Conservation (phyloP, 2,888 invertebrate species). For the Shargacucullia verbasci region DNA sequence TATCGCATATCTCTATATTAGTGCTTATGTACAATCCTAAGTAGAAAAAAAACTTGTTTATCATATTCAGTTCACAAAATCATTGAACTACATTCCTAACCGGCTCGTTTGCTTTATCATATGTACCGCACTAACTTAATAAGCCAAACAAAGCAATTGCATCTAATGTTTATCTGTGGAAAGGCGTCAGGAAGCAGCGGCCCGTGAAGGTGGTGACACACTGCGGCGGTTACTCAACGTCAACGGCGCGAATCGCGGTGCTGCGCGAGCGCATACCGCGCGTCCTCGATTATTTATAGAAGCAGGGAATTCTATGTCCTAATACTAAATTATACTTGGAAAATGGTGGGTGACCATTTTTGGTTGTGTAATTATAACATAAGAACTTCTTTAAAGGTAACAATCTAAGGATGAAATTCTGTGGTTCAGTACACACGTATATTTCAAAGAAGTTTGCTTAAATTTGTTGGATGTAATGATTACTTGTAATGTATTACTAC, state of each 20-base stretch:
- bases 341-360: background rate
- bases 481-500: no score
- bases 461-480: no score
- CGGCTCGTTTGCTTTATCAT: conserved; percentile 8
- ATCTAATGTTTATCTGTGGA: conserved; percentile 54
- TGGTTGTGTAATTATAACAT: background rate
- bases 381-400: background rate
- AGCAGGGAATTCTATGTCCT: conserved; percentile 33
- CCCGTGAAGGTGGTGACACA: conserved; percentile 77
- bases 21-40: no score
- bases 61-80: background rate
- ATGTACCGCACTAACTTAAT: conserved; percentile 46
- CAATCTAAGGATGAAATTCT: no score
- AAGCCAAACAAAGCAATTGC: conserved; percentile 56
- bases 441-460: no score
- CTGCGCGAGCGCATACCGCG: conserved; percentile 51
- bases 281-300: conserved; percentile 55
- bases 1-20: no score
- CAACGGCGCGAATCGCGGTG: conserved; percentile 51
- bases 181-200: conserved; percentile 60
- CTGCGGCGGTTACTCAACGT: conserved; percentile 69
- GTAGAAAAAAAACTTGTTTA: background rate
- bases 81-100: conserved; percentile 1
- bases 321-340: conserved; percentile 3
- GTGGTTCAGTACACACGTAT: no score